Conservation (phyloP, 2,888 invertebrate species). For the Sphinx pinastri region DNA sequence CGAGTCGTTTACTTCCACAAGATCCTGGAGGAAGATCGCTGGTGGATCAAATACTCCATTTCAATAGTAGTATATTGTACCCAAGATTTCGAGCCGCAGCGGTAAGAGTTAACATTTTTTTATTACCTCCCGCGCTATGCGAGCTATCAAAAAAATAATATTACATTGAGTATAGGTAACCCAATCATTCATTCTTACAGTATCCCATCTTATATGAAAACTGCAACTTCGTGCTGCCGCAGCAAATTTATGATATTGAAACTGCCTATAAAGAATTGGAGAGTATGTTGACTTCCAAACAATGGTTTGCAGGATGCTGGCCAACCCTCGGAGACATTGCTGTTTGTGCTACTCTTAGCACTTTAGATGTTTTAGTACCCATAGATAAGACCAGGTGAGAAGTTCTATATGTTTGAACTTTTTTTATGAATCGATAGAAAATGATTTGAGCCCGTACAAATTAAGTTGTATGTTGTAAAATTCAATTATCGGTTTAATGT, state of each 20-base stretch:
- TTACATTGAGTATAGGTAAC: no score
- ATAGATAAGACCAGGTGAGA: slow-evolving; percentile 51
- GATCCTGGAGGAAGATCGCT: slow-evolving; percentile 60
- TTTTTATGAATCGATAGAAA: no score
- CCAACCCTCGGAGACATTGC: slow-evolving; percentile 60
- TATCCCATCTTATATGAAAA: slow-evolving; percentile 66
- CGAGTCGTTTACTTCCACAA: slow-evolving; percentile 50
- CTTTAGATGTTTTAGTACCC: slow-evolving; percentile 61
- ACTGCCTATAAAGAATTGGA: slow-evolving; percentile 60
- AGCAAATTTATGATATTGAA: slow-evolving; percentile 58
- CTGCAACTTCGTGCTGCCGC: slow-evolving; percentile 60
- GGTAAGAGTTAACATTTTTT: slow-evolving; percentile 45
- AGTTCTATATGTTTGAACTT: not conserved
- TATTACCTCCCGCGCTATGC: no score
- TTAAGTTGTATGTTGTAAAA: no score
- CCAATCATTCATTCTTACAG: slow-evolving; percentile 39
- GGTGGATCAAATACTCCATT: slow-evolving; percentile 59
- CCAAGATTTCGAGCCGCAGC: slow-evolving; percentile 60
- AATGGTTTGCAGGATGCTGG: slow-evolving; percentile 58
- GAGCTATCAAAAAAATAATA: no score
- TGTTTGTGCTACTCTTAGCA: slow-evolving; percentile 61
- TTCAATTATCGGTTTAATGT: no score
- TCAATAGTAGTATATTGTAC: slow-evolving; percentile 58
- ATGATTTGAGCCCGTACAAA: no score
- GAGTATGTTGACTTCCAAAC: slow-evolving; percentile 48